Conservation (phyloP, 2,113 vertebrate species). For the Psittacula cyanocephala region DNA sequence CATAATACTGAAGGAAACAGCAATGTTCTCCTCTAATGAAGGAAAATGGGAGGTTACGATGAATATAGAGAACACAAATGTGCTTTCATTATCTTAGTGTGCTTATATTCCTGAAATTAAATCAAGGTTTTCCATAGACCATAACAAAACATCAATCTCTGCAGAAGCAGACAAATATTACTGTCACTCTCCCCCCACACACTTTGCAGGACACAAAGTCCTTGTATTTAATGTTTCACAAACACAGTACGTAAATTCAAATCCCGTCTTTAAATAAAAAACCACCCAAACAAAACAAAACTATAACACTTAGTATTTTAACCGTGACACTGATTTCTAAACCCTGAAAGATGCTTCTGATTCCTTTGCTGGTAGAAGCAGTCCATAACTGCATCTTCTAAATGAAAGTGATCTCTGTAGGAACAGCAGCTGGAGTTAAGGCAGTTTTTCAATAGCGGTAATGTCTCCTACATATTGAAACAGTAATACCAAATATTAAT, state of each 20-base stretch:
- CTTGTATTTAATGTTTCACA: not conserved
- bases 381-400: not conserved
- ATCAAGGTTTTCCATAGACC: not conserved
- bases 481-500: constrained; percentile 69
- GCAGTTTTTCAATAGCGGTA: constrained; percentile 28
- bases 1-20: not conserved
- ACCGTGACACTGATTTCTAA: not conserved
- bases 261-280: not conserved
- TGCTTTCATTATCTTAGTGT: not conserved
- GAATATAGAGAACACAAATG: not conserved
- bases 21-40: not conserved
- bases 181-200: not conserved
- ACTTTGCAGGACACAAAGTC: not conserved
- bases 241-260: fast-evolving
- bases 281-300: not conserved
- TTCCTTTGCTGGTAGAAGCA: not conserved
- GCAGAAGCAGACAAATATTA: not conserved
- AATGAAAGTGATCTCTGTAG: constrained; percentile 8
- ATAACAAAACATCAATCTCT: not conserved
- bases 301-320: not conserved
- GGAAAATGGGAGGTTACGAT: not conserved
- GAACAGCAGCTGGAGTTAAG: constrained; percentile 17
- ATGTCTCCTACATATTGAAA: constrained; percentile 58
- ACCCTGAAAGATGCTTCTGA: not conserved
- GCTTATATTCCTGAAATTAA: not conserved